Evolutionary conservation across 2,113 vertebrate genomes (phyloP).

Genomic region (Brachyhypopomus occidentalis): DNA sequence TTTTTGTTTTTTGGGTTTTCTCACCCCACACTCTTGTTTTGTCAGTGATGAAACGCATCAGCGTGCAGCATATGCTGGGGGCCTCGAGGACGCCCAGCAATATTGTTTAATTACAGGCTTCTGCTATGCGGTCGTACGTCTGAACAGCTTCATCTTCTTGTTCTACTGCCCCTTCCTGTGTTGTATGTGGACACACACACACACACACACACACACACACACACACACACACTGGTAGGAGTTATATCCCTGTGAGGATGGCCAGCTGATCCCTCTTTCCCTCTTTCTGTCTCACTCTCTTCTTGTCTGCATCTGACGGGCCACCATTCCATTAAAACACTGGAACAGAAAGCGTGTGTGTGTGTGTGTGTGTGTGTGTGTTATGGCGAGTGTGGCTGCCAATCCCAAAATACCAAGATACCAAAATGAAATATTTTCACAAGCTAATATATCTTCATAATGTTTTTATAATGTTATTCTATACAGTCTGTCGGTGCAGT

Average conservation of each 20-base stretch:
- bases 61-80: constrained; percentile 63
- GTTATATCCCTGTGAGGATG: constrained; percentile 54
- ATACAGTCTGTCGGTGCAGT: background rate
- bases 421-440: background rate
- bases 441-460: background rate
- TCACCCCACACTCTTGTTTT: constrained; percentile 40
- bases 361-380: too few species aligned
- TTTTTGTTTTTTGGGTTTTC: constrained; percentile 43
- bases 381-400: background rate
- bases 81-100: constrained; percentile 52
- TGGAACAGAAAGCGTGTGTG: background rate
- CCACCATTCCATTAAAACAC: background rate
- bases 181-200: constrained; percentile 3
- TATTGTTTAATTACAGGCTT: constrained; percentile 65
- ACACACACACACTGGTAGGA: constrained; percentile 5
- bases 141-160: constrained; percentile 27
- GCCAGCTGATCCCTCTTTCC: constrained; percentile 37
- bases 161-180: constrained; percentile 26
- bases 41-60: constrained; percentile 65
- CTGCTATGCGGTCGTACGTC: constrained; percentile 62
- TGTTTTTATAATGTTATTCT: background rate
- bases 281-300: background rate
- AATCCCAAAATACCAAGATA: background rate
- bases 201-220: background rate
- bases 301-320: constrained; percentile 4